A percentile compares a stretch with the other conserved stretches of the same genome.
These are phyloP conservation scores for Drosophila seguyi DNA, from an alignment of 1,140 invertebrate genomes.

Conservation along the genomic window DNA sequence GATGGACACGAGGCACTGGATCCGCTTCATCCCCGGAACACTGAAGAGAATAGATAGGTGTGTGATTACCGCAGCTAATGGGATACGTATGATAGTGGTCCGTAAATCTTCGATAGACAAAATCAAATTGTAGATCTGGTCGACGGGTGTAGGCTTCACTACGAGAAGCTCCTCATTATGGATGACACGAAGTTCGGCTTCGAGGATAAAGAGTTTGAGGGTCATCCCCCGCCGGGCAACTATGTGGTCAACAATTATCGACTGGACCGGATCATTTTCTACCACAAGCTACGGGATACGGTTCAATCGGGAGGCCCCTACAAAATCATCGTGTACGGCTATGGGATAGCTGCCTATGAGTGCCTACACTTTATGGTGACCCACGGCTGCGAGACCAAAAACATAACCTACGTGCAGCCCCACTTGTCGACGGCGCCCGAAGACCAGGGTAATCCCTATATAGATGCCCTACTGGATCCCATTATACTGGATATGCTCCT, in stretches of 20 bases:
- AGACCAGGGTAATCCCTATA: conserved; percentile 23
- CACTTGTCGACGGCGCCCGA: conserved; percentile 4
- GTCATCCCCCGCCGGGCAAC: conserved; percentile 24
- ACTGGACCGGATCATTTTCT: conserved; percentile 64
- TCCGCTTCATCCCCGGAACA: conserved; percentile 53
- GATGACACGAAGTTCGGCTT: conserved; percentile 37
- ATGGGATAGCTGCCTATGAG: conserved; percentile 43
- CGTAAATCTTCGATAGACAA: background rate
- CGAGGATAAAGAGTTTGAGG: background rate
- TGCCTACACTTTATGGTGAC: conserved; percentile 60
- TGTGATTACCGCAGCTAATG: background rate
- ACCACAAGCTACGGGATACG: conserved; percentile 53
- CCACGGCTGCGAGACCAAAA: conserved; percentile 13
- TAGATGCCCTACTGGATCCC: conserved; percentile 28
- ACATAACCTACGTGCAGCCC: conserved; percentile 51
- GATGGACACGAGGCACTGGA: conserved; percentile 60
- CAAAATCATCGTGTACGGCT: conserved; percentile 51
- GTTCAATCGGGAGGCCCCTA: background rate
- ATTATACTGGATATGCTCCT: conserved; percentile 50
- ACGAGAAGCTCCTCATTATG: conserved; percentile 61
- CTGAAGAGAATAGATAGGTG: conserved; percentile 52
- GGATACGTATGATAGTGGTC: background rate
- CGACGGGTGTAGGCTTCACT: conserved; percentile 45
- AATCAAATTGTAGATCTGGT: conserved; percentile 22
- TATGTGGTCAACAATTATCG: conserved; percentile 49